Percentiles rank a stretch among this genome's conserved stretches.
These are phyloP conservation scores for Ramphastos sulfuratus DNA, from an alignment of 2,113 vertebrate species.

Conservation along the genomic window DNA sequence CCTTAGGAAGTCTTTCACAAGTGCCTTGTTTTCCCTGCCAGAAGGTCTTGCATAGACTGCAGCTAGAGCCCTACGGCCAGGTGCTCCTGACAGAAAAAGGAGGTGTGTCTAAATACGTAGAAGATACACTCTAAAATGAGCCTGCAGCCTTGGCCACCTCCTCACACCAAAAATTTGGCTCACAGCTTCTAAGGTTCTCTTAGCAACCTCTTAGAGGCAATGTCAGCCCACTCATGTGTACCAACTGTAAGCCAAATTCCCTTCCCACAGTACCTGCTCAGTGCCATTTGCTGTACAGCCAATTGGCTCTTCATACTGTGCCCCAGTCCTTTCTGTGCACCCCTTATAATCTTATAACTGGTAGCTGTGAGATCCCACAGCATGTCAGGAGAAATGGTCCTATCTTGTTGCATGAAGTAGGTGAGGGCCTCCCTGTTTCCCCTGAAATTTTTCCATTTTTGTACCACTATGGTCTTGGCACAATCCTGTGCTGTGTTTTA, in stretches of 20 bases:
- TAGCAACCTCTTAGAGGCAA: background rate
- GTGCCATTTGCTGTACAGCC: background rate
- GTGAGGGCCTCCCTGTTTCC: background rate
- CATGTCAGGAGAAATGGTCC: background rate
- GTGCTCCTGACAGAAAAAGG: background rate
- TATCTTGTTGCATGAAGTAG: background rate
- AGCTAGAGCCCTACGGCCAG: background rate
- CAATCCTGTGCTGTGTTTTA: background rate
- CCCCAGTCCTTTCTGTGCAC: background rate
- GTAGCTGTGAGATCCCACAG: background rate
- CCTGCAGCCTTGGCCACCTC: background rate
- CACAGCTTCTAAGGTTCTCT: background rate
- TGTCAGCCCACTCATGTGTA: background rate
- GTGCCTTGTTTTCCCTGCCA: background rate
- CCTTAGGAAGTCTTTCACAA: constrained; percentile 43
- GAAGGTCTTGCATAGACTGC: background rate
- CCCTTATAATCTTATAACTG: background rate
- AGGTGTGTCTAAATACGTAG: background rate
- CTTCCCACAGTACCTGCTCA: background rate
- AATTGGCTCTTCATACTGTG: background rate
- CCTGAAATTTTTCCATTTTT: background rate
- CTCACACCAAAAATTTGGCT: background rate
- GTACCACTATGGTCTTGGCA: background rate
- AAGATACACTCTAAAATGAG: background rate
- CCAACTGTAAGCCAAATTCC: background rate